Conservation (phyloP, 2,797 vertebrate species). For the Lutjanus argentimaculatus region DNA sequence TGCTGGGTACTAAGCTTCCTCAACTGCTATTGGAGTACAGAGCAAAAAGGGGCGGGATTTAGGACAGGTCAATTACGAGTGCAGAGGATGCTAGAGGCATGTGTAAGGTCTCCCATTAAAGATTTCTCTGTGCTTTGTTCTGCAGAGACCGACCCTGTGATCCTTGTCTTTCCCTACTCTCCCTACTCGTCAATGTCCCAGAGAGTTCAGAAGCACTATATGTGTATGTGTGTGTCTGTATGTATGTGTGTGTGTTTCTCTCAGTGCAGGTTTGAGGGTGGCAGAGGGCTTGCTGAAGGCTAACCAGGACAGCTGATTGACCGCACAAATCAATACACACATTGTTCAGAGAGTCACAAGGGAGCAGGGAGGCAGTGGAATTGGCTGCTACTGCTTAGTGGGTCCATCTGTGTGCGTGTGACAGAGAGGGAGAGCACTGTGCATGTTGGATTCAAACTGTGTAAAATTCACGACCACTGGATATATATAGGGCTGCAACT, state of each 20-base stretch:
- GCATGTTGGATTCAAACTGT: constrained; percentile 8
- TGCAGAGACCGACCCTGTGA: constrained; percentile 24
- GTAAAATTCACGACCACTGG: constrained; percentile 1
- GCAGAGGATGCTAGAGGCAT: constrained; percentile 36
- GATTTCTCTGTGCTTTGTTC: constrained; percentile 43
- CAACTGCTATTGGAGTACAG: too few species aligned
- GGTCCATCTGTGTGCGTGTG: constrained; percentile 1
- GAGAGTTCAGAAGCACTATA: constrained; percentile 40
- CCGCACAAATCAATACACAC: constrained; percentile 67
- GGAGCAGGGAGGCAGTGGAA: constrained; percentile 41
- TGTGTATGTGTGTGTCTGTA: constrained; percentile 4
- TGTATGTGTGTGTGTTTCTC: constrained; percentile 18
- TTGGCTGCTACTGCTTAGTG: constrained; percentile 28
- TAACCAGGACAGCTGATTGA: constrained; percentile 61
- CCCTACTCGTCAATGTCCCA: constrained; percentile 14
- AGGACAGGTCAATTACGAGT: background rate
- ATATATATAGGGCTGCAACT: background rate
- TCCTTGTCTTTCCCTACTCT: constrained; percentile 12
- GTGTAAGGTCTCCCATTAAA: constrained; percentile 50
- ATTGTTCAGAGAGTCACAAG: constrained; percentile 67
- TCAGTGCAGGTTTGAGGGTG: constrained; percentile 43
- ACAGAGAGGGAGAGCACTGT: background rate
- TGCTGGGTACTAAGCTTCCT: too few species aligned
- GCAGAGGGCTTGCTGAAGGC: constrained; percentile 47
- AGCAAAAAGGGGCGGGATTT: too few species aligned